Evolutionary conservation across 1,140 invertebrate species (phyloP), one percentile per base, ranked within the genome.

Genomic region (Eueides isabella): DNA sequence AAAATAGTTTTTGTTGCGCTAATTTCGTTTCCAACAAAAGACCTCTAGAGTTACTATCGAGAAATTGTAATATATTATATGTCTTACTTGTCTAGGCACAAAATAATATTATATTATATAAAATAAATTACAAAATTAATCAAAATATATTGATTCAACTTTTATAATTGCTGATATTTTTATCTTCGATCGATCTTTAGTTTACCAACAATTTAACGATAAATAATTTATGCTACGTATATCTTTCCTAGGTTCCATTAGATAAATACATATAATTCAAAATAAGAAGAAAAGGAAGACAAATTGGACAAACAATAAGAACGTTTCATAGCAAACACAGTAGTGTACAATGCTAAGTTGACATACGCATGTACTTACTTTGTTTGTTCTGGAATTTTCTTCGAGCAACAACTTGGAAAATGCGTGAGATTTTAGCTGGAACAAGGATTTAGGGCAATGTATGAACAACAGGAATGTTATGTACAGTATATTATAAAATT

Each of bases 381-480:
- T 92, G 90, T 92, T 92, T 92, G 91, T 92, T 92, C 85, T 92
- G 89, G 84, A 88, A 84, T 86, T 77, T 71, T 85, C 84, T 86
- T 77, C 78, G 73, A 72, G 61, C 89, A 31, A 35, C 88, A 31
- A 44, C n/a, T 63, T 66, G 14, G 23, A 55, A 23, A 26, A 55
- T 3, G 48, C 9, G 7, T 14, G 11, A 55, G 23, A 26, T n/a
- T 28, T 12, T 67, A 38, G 6, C 19, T 11, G 1, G 7, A 12
- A 26, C 14, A 67, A 35, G 31, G 31, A n/a, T 35, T 89, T 86
- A 83, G 91, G 85, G 89, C 90, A 92, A 92, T 92, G 88, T 88
- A 90, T 88, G 90, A 91, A 92, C 91, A 92, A 92, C 91, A 92
- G 90, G 85, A 91, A 92, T 90, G 89, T 92, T 92, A 92, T 91